Base-by-base conservation (phyloP, 2,888 invertebrate genomes). In the Leptopterna dolabrata region DNA sequence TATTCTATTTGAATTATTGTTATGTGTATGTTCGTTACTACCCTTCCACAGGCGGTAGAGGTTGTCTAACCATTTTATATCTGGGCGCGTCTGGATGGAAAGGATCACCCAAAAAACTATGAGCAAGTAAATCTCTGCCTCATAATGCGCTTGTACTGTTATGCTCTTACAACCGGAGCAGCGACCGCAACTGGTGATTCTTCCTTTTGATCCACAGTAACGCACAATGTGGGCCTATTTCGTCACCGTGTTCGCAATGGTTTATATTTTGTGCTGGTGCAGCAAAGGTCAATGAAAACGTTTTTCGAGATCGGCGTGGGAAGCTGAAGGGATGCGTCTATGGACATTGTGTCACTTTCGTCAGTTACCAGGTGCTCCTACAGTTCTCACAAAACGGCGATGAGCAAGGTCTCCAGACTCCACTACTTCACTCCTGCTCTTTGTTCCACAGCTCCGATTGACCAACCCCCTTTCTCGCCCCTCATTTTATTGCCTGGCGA, bases 401-500 rank as follows among this genome's bases (percentile, higher is more conserved):
- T 24, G 63, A n/a, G 19, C 63, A 6, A 24, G 24, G 3, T 1
- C 63, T 6, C 27, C 27, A 45, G 45, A 11, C 45, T 63, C 24
- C 63, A 24, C 24, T 63, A 24, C 63, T 73, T 73, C 41, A 73
- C 41, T 30, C 73, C 73, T 73, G 1, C 36, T 73, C 73, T 36
- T 73, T 73, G 73, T 73, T 73, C 73, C 73, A 73, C 24, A 16
- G 27, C 7, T 36, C 41, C 78, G 45, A 78, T 78, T 78, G 78
- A 78, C 78, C 78, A 78, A 78, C 47, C 78, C 73, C 78, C 14
- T 45, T 78, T 78, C 78, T 78, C 78, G 19, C 78, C 45, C 29
- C 71, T 16, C 7, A 30, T 73, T 36, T 1, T 13, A 7, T 19
- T 19, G 7, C 36, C 36, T 14, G 73, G 16, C 41, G 63, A 24